Base-by-base conservation (phyloP, 2,113 vertebrate genomes). In the Tonatia bakeri region DNA sequence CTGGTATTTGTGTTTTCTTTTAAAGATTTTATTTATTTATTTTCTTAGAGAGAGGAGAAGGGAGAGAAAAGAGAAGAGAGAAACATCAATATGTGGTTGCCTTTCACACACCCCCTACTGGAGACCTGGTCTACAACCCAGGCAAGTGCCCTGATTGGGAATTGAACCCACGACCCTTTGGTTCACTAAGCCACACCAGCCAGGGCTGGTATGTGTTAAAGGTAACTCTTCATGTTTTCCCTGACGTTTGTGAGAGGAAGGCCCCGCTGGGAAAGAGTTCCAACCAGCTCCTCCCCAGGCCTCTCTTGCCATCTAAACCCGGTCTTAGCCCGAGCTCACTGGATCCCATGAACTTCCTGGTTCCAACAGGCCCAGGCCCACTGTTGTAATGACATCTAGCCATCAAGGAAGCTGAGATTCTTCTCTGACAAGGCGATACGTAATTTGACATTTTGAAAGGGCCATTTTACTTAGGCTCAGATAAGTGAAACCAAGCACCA, bases 261-360 rank as follows among this genome's bases (percentile, higher is more conserved):
- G 10, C 52, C 8, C 5, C 17, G 4, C n/a, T 24, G 38, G 64
- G 38, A 54, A 40, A 13, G n/a, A 56, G 26, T n/a, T 59, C 22
- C 17, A 59, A 17, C 75, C 16, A 13, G 36, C 45, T 54, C 43
- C 50, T 52, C 14, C 59, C 40, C 1, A 1, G 6, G 52, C 20
- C 12, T 31, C 22, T 24, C 33, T 72, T 24, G 38, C 28, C 36
- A 77, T 3, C 1, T 1, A 47, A 81, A 28, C 31, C 50, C 64
- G 8, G 2, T 26, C 26, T 43, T 4, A 17, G 10, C 19, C 2
- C 1, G 0, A 67, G 31, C 54, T 24, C 50, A 26, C 26, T 9
- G 12, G 15, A 31, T 67, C 33, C 33, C 38, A n/a, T 38, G 15
- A 45, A 38, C 56, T 38, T 67, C 47, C 77, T 76, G 17, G 38